A percentile compares a stretch with the other conserved stretches of the same genome.
phyloP scores from a whole-genome alignment of 2,888 invertebrate genomes.

The Synanthedon formicaeformis region DNA sequence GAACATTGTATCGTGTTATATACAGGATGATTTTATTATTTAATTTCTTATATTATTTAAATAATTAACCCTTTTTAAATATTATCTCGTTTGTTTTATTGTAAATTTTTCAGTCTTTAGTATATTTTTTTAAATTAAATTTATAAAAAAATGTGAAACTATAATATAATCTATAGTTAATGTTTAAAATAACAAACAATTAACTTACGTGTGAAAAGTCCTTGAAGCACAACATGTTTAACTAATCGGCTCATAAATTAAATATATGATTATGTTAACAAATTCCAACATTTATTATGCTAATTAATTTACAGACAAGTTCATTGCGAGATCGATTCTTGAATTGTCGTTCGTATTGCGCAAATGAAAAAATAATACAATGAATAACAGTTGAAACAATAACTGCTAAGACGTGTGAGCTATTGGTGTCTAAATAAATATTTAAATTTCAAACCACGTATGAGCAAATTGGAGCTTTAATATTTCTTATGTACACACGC shows the following conservation, averaged over 20 bases:
- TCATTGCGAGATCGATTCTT: conserved; percentile 19
- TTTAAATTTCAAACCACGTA: not conserved
- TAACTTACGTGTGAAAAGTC: not conserved
- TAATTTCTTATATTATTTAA: not conserved
- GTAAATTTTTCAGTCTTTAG: too few species aligned
- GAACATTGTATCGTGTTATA: conserved; percentile 8
- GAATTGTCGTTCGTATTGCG: conserved; percentile 15
- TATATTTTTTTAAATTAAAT: too few species aligned
- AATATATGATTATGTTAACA: conserved; percentile 6
- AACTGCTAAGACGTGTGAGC: conserved; percentile 9
- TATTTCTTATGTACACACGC: too few species aligned
- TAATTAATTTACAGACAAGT: conserved; percentile 28
- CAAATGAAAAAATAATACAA: conserved; percentile 19
- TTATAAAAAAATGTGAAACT: too few species aligned
- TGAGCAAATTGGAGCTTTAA: too few species aligned
- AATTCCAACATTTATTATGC: conserved; percentile 22
- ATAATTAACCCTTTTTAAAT: too few species aligned
- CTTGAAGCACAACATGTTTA: conserved; percentile 1
- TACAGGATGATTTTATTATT: conserved; percentile 23
- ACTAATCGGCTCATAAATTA: conserved; percentile 4
- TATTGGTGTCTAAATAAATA: conserved; percentile 7
- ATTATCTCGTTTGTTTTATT: too few species aligned
- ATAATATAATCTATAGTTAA: too few species aligned
- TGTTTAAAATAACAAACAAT: too few species aligned
- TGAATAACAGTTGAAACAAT: conserved; percentile 6